Percentiles rank a stretch among this genome's conserved stretches.
Conservation (phyloP, 1,140 invertebrate species). For the Pectinophora gossypiella region DNA sequence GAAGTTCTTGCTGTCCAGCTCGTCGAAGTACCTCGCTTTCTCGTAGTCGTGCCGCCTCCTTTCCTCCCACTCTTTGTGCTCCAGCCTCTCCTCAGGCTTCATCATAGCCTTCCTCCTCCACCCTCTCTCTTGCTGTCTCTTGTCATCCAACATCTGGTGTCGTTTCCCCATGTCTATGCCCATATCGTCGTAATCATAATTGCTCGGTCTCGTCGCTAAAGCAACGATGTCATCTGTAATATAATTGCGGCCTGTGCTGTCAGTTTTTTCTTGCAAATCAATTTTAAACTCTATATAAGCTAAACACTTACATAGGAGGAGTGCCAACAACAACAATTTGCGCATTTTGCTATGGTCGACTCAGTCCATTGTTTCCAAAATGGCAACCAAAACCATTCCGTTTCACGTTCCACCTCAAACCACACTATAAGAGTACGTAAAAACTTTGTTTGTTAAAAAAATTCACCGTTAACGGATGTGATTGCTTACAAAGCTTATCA, state of each 20-base stretch:
- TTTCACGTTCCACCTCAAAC: constrained; percentile 20
- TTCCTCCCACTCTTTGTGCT: constrained; percentile 42
- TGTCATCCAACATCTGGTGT: constrained; percentile 42
- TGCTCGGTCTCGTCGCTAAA: constrained; percentile 32
- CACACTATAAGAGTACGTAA: constrained; percentile 7
- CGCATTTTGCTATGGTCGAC: constrained; percentile 35
- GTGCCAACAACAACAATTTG: constrained; percentile 42
- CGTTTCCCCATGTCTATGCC: constrained; percentile 38
- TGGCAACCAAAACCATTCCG: constrained; percentile 24
- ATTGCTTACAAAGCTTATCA: background rate
- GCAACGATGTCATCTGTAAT: constrained; percentile 54
- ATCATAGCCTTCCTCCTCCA: constrained; percentile 55
- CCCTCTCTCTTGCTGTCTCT: constrained; percentile 49
- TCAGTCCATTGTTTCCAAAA: constrained; percentile 19
- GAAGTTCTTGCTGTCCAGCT: too few species aligned
- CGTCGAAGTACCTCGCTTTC: constrained; percentile 13
- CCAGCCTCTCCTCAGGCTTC: constrained; percentile 39
- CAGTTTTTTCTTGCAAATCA: too few species aligned
- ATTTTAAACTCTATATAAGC: background rate
- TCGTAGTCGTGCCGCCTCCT: constrained; percentile 42
- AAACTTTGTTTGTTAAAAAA: too few species aligned
- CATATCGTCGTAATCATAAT: constrained; percentile 52
- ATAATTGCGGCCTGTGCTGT: too few species aligned
- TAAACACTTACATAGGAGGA: constrained; percentile 50
- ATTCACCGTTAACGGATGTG: constrained; percentile 19